phyloP scores from a whole-genome alignment of 1,140 invertebrate species.

The Drosophila sp. region DNA sequence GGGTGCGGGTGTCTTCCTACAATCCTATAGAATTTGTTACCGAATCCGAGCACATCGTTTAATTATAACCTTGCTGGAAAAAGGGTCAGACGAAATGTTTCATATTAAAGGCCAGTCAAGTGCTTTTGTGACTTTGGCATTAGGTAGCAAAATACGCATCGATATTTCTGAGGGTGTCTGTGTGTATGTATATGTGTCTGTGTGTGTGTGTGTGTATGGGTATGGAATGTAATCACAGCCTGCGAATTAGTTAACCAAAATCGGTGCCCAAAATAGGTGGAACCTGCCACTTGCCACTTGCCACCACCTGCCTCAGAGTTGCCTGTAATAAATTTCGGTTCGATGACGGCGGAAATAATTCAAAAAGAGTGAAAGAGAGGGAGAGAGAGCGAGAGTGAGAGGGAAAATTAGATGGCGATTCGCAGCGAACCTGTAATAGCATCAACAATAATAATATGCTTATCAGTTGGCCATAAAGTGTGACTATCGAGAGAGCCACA shows the following conservation, averaged over 20 bases:
- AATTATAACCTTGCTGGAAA: neutral
- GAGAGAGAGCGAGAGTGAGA: neutral
- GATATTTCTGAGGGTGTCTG: neutral
- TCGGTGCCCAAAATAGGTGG: constrained; percentile 4
- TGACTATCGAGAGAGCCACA: constrained; percentile 49
- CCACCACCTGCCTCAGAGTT: constrained; percentile 9
- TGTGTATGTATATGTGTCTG: neutral
- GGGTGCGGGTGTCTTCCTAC: neutral
- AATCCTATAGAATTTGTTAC: neutral
- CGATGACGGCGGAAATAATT: constrained; percentile 52
- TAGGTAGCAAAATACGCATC: neutral
- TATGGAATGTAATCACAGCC: constrained; percentile 3
- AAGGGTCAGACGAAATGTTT: constrained; percentile 2
- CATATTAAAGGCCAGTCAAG: neutral
- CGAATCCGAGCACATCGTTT: neutral
- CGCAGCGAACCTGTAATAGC: constrained; percentile 54
- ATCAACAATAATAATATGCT: constrained; percentile 79
- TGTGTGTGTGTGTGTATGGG: constrained; percentile 12
- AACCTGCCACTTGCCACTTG: neutral
- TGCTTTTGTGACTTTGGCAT: neutral
- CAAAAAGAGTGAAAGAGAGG: constrained; percentile 5
- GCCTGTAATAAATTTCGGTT: constrained; percentile 50
- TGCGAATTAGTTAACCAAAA: constrained; percentile 12
- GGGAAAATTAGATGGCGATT: constrained; percentile 6
- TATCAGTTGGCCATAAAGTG: constrained; percentile 71